Conservation (phyloP, 2,113 vertebrate genomes). For the Nasalis larvatus region DNA sequence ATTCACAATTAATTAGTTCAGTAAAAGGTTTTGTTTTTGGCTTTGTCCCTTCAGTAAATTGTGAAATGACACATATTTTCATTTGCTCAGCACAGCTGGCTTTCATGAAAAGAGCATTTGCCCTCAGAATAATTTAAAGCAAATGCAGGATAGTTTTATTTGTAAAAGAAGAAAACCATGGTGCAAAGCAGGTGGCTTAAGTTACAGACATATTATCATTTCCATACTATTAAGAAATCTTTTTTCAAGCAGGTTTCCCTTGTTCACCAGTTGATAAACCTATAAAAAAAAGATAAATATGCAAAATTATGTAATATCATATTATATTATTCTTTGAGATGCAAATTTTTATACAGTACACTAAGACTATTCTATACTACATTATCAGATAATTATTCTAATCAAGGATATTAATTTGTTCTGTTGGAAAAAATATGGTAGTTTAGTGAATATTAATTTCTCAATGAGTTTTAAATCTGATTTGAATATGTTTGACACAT, state of each 20-base stretch:
- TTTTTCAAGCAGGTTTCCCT: slow-evolving; percentile 1
- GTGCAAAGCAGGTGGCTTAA: slow-evolving; percentile 48
- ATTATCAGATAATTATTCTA: slow-evolving; percentile 62
- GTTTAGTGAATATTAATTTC: slow-evolving; percentile 52
- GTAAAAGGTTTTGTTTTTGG: slow-evolving; percentile 64
- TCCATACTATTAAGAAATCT: slow-evolving; percentile 15
- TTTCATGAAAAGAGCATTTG: slow-evolving; percentile 72
- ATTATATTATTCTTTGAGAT: slow-evolving; percentile 53
- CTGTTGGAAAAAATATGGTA: not conserved
- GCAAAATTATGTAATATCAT: slow-evolving; percentile 29
- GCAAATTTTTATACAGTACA: slow-evolving; percentile 40
- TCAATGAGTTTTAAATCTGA: slow-evolving; percentile 17
- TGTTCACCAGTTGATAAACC: not conserved
- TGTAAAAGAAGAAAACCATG: not conserved
- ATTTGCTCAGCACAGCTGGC: slow-evolving; percentile 58
- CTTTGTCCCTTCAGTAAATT: slow-evolving; percentile 62
- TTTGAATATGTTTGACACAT: not conserved
- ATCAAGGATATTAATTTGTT: slow-evolving; percentile 57
- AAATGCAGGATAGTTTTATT: slow-evolving; percentile 10
- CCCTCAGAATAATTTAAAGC: slow-evolving; percentile 55
- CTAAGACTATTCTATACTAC: not conserved
- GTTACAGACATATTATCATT: slow-evolving; percentile 45
- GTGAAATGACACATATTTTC: slow-evolving; percentile 59
- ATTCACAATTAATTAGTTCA: slow-evolving; percentile 73
- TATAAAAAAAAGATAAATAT: slow-evolving; percentile 56